Evolutionary conservation across 37 sponge, comb jelly and placozoan species (phyloP), one percentile per base, ranked within the genome.

Genomic region (Aplysina aerophoba): DNA sequence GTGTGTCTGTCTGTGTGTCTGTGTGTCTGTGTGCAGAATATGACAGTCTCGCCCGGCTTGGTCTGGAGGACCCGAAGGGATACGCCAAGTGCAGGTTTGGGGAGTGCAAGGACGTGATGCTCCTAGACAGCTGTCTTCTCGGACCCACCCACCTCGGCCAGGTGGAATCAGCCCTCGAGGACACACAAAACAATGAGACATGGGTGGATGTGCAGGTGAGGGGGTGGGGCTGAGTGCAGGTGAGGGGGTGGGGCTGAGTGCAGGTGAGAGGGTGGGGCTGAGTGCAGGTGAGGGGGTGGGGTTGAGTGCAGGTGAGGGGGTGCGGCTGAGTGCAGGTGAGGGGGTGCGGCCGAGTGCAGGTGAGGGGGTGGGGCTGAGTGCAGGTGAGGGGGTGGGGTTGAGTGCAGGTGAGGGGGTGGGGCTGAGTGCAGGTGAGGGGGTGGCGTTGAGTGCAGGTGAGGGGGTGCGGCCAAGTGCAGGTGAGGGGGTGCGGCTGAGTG

Each of bases 181-280:
- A 93, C n/a, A 81, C 81, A 38, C 33, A 36, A 21, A 65, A 31
- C 25, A 62, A 81, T 17, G 67, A 56, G 15, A 36, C 62, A 20
- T 95, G 96, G 96, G 68, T 88, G 20, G 96, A 95, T 66, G 36
- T 90, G 15, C 22, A 88, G 87, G 96, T 95, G 27, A 69, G 90
- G 57, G 38, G 38, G 34, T 15, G 20, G 13, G 60, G 20, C 54
- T 74, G 73, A 74, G 85, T 74, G 58, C 4, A 11, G 14, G 85
- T 73, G 74, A 53, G 73, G 14, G 73, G 14, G 61, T 73, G 58
- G 74, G 57, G 74, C 74, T 83, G 69, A 20, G 73, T 6, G 56
- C 41, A 55, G n/a, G 55, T 73, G 55, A 34, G 53, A 36, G 31
- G 6, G 8, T 15, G 20, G 13, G 60, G 20, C 54, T 74, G 73